phyloP scores from a whole-genome alignment of 2,113 vertebrate species.

The Aythya baeri region DNA sequence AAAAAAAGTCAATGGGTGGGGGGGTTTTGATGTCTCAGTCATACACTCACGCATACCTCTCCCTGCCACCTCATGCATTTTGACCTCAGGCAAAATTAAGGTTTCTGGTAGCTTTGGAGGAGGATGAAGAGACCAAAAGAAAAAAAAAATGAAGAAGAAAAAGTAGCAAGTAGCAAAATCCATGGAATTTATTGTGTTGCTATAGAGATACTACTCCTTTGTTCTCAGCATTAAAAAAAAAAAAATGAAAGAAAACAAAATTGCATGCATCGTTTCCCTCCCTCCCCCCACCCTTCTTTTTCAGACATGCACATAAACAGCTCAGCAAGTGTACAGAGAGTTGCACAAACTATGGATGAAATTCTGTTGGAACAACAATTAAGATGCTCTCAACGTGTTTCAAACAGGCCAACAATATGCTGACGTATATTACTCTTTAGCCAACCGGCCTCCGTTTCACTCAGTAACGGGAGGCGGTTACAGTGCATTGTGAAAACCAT shows the following conservation, averaged over 20 bases:
- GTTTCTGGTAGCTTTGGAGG: slow-evolving; percentile 6
- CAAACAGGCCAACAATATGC: slow-evolving; percentile 77
- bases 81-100: slow-evolving; percentile 43
- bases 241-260: slow-evolving; percentile 70
- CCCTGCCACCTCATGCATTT: slow-evolving; percentile 39
- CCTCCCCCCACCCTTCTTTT: slow-evolving; percentile 23
- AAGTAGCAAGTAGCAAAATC: not conserved
- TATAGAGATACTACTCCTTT: slow-evolving; percentile 82
- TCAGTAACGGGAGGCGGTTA: slow-evolving; percentile 59
- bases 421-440: slow-evolving; percentile 77
- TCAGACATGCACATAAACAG: slow-evolving; percentile 76
- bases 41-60: not conserved
- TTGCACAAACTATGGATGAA: slow-evolving; percentile 76
- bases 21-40: not conserved
- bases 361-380: slow-evolving; percentile 72
- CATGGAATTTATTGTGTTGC: slow-evolving; percentile 71
- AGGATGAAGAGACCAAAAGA: not conserved
- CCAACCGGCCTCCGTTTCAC: slow-evolving; percentile 71
- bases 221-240: slow-evolving; percentile 72
- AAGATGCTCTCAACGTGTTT: slow-evolving; percentile 72
- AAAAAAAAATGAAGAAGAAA: not conserved
- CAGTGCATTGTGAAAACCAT: slow-evolving; percentile 66
- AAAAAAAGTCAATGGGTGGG: slow-evolving; percentile 31
- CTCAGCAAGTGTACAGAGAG: slow-evolving; percentile 73
- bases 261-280: slow-evolving; percentile 79